Conservation (phyloP, 1,140 invertebrate species). For the Probaryconus sp. region DNA sequence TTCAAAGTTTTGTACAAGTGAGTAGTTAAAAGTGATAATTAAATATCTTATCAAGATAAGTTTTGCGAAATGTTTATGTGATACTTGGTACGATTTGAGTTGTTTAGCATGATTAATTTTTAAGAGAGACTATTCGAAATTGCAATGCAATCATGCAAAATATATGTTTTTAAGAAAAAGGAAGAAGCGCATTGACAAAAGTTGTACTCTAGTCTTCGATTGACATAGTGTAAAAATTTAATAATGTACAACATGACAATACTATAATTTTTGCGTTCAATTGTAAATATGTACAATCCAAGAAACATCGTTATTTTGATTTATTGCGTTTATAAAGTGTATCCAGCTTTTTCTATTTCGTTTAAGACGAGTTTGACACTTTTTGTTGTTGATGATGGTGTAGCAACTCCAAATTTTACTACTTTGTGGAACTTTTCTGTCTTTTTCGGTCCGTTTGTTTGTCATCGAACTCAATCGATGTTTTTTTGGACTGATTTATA, state of each 20-base stretch:
- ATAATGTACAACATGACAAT: slow-evolving; percentile 36
- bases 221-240: slow-evolving; percentile 35
- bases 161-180: neutral
- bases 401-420: too few species aligned
- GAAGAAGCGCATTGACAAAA: slow-evolving; percentile 10
- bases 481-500: slow-evolving; percentile 53
- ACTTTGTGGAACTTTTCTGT: too few species aligned
- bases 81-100: slow-evolving; percentile 34
- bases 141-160: neutral
- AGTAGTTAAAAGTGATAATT: slow-evolving; percentile 31
- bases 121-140: neutral
- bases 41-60: too few species aligned
- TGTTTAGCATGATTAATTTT: neutral
- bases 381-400: too few species aligned
- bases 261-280: slow-evolving; percentile 37
- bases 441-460: neutral
- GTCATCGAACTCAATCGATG: slow-evolving; percentile 29
- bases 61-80: slow-evolving; percentile 28
- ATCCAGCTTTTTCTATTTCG: too few species aligned
- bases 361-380: too few species aligned
- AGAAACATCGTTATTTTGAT: slow-evolving; percentile 20
- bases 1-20: neutral
- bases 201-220: slow-evolving; percentile 49
- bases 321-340: too few species aligned
- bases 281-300: slow-evolving; percentile 46